Conservation (phyloP, 1,140 invertebrate species). For the Caenorhabditis inopinata region DNA sequence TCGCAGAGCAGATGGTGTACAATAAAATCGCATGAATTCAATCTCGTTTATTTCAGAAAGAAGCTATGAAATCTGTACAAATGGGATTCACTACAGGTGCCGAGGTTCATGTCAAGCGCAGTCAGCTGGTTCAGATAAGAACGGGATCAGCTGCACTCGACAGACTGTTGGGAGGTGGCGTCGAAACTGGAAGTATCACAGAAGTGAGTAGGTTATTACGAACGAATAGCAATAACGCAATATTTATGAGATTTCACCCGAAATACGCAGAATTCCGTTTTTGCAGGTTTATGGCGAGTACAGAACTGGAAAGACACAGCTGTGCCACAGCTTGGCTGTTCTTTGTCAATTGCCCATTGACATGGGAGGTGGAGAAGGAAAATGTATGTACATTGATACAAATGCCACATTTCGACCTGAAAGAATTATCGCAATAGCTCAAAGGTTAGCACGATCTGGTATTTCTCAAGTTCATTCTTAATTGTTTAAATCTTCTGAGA, state of each 20-base stretch:
- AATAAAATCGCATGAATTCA: neutral
- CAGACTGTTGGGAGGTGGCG: constrained; percentile 83
- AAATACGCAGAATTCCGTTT: too few relatives aligned
- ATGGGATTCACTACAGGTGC: constrained; percentile 97
- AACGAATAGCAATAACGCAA: neutral
- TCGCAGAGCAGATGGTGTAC: neutral
- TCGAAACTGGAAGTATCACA: constrained; percentile 98
- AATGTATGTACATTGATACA: constrained; percentile 95
- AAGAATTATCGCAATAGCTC: constrained; percentile 69
- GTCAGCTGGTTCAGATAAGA: constrained; percentile 79
- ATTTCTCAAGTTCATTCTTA: too few relatives aligned
- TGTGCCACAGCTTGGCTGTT: constrained; percentile 94
- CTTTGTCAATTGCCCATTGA: constrained; percentile 96
- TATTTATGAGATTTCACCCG: too few relatives aligned
- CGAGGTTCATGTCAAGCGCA: constrained; percentile 88
- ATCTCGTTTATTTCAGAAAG: constrained; percentile 70
- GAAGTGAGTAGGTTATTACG: constrained; percentile 70
- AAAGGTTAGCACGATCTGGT: constrained; percentile 66
- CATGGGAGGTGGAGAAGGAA: constrained; percentile 94
- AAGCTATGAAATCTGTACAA: constrained; percentile 87
- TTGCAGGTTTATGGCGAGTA: constrained; percentile 90
- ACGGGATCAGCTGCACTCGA: constrained; percentile 85
- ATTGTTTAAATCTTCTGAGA: too few relatives aligned
- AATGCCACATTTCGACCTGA: constrained; percentile 87
- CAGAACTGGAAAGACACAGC: constrained; percentile 92